A percentile compares a stretch with the other conserved stretches of the same genome.
phyloP scores from a whole-genome alignment of 2,113 vertebrate genomes.

The Hyla sarda region DNA sequence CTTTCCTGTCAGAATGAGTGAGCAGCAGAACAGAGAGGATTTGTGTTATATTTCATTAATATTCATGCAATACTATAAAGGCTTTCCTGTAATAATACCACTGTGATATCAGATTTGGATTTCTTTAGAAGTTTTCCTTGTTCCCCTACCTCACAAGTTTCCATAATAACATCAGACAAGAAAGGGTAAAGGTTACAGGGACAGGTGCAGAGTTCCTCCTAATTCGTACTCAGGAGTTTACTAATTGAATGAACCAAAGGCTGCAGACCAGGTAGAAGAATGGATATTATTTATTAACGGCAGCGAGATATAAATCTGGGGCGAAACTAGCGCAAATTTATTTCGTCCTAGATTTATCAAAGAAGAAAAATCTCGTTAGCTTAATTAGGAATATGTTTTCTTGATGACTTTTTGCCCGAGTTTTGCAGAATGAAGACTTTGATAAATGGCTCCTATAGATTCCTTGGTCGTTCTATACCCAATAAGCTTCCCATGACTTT shows the following conservation, averaged over 20 bases:
- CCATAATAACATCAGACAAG: neutral
- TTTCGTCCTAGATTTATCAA: conserved; percentile 53
- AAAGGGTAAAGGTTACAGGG: neutral
- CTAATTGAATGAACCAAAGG: conserved; percentile 31
- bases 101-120: neutral
- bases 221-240: conserved; percentile 16
- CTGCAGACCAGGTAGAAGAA: neutral
- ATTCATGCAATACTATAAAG: neutral
- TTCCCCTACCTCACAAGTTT: neutral
- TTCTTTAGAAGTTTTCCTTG: neutral
- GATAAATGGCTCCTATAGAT: conserved; percentile 46
- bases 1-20: too few species aligned
- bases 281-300: conserved; percentile 49
- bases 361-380: conserved; percentile 50
- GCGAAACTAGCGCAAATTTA: conserved; percentile 48
- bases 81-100: neutral
- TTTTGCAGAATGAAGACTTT: conserved; percentile 47
- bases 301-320: conserved; percentile 29
- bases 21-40: too few species aligned
- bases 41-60: neutral
- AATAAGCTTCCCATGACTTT: conserved; percentile 3
- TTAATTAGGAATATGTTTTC: conserved; percentile 54
- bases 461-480: conserved; percentile 29
- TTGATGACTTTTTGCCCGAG: conserved; percentile 45
- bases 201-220: conserved; percentile 19